These are phyloP conservation scores for Halichondria panicea DNA, from an alignment of 37 sponge, comb jelly and placozoan genomes.

Conservation along the genomic window DNA sequence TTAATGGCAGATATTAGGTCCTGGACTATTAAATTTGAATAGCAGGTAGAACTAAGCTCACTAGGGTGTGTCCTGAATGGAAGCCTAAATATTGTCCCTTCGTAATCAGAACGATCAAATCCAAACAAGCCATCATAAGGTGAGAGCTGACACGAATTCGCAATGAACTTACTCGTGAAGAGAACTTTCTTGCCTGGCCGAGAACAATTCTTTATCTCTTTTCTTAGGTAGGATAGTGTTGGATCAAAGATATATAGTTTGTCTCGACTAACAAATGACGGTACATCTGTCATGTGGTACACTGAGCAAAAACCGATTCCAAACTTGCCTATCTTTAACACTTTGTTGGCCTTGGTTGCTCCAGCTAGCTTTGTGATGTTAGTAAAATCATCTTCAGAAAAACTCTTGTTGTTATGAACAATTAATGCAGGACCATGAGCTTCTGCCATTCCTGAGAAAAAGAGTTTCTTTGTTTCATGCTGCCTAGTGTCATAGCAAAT, in stretches of 20 bases:
- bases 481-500: constrained; percentile 48
- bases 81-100: constrained; percentile 62
- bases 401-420: constrained; percentile 39
- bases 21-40: constrained; percentile 15
- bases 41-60: constrained; percentile 52
- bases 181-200: constrained; percentile 52
- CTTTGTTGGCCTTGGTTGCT: constrained; percentile 60
- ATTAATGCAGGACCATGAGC: constrained; percentile 60
- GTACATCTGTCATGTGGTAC: constrained; percentile 73
- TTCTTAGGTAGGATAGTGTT: constrained; percentile 31
- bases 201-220: constrained; percentile 32
- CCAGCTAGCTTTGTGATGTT: constrained; percentile 79
- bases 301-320: constrained; percentile 70
- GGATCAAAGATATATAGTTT: constrained; percentile 73
- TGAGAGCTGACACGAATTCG: constrained; percentile 30
- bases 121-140: constrained; percentile 63
- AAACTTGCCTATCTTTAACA: constrained; percentile 74
- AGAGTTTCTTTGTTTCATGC: constrained; percentile 13
- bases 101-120: constrained; percentile 24
- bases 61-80: constrained; percentile 53
- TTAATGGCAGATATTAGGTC: constrained; percentile 18
- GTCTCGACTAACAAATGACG: constrained; percentile 60
- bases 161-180: constrained; percentile 23
- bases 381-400: constrained; percentile 63
- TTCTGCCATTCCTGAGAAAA: constrained; percentile 53